phyloP scores from a whole-genome alignment of 2,113 vertebrate species.

The Pardalotus punctatus region DNA sequence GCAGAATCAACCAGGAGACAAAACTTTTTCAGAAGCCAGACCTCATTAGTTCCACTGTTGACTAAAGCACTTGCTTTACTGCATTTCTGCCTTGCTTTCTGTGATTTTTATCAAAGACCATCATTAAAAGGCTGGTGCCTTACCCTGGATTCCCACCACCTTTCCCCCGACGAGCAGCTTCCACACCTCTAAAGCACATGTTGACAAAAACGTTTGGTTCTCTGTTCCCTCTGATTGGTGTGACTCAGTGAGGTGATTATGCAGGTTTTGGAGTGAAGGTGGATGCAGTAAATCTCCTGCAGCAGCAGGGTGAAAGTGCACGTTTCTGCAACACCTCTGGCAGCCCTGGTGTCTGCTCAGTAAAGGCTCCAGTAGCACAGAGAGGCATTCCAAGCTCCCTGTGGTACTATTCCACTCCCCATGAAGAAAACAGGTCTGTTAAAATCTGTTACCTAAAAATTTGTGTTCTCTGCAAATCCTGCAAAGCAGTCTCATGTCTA shows the following conservation, averaged over 20 bases:
- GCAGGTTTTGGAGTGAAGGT: not conserved
- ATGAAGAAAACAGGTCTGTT: not conserved
- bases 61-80: not conserved
- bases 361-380: not conserved
- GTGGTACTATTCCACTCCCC: not conserved
- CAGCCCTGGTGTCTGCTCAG: not conserved
- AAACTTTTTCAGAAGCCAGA: not conserved
- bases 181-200: not conserved
- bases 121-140: conserved; percentile 10
- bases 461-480: not conserved
- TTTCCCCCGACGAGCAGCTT: not conserved
- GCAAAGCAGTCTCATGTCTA: not conserved
- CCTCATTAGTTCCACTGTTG: not conserved
- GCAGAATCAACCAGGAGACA: not conserved
- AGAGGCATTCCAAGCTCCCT: not conserved
- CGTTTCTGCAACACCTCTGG: not conserved
- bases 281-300: not conserved
- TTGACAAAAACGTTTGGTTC: not conserved
- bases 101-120: not conserved
- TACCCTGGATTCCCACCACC: not conserved
- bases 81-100: not conserved
- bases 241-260: not conserved
- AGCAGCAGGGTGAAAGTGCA: not conserved
- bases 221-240: not conserved
- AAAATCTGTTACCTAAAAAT: not conserved